phyloP scores from a whole-genome alignment of 2,797 vertebrate species.

The Decapterus maruadsi region DNA sequence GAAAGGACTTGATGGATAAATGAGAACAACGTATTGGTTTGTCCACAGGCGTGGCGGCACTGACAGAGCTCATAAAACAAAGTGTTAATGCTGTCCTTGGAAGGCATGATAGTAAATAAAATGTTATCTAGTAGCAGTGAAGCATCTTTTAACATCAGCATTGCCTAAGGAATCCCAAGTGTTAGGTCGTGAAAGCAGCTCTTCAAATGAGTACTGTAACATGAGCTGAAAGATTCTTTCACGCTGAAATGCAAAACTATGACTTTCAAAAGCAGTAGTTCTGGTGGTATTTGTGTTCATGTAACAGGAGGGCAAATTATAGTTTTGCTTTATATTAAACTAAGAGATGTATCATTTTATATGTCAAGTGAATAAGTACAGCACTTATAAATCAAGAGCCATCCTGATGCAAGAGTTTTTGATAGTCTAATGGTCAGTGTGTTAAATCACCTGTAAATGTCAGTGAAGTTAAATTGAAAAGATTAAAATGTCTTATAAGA shows the following conservation, averaged over 20 bases:
- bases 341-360: slow-evolving; percentile 30
- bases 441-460: slow-evolving; percentile 43
- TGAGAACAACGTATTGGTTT: slow-evolving; percentile 63
- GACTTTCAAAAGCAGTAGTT: slow-evolving; percentile 10
- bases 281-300: background rate
- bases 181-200: slow-evolving; percentile 26
- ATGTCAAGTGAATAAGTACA: slow-evolving; percentile 16
- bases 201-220: slow-evolving; percentile 20
- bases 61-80: slow-evolving; percentile 73
- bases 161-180: slow-evolving; percentile 30
- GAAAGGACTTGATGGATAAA: slow-evolving; percentile 64
- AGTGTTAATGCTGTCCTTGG: slow-evolving; percentile 60
- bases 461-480: slow-evolving; percentile 1
- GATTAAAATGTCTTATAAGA: slow-evolving; percentile 26
- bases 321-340: slow-evolving; percentile 4
- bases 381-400: slow-evolving; percentile 26
- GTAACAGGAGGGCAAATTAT: slow-evolving; percentile 5
- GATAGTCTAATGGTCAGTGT: slow-evolving; percentile 31
- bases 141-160: slow-evolving; percentile 46
- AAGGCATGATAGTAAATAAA: slow-evolving; percentile 69
- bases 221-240: background rate
- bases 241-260: slow-evolving; percentile 26
- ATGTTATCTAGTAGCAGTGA: slow-evolving; percentile 36
- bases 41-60: slow-evolving; percentile 53
- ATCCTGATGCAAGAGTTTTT: slow-evolving; percentile 38